These are phyloP conservation scores for Geotrupes spiniger DNA, from an alignment of 2,888 invertebrate genomes.

Conservation along the genomic window DNA sequence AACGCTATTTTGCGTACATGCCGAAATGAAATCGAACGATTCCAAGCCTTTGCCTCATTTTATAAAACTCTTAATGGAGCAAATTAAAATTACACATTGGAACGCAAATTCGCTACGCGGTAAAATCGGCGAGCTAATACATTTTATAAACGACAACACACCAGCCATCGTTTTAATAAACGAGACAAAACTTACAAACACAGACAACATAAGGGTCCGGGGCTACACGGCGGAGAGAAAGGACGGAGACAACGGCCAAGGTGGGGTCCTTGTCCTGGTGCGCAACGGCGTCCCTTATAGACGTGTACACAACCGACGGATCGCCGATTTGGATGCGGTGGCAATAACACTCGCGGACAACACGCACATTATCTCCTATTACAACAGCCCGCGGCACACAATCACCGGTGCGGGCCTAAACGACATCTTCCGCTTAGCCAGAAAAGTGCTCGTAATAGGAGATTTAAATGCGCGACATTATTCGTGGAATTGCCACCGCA, in stretches of 20 bases:
- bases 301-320: not conserved
- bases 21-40: no score
- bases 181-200: conserved; percentile 17
- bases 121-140: conserved; percentile 16
- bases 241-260: not conserved
- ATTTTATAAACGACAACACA: conserved; percentile 18
- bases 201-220: conserved; percentile 7
- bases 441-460: no score
- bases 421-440: no score
- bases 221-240: conserved; percentile 10
- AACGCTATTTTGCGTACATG: no score
- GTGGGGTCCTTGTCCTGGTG: conserved; percentile 4
- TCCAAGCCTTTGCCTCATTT: conserved; percentile 1
- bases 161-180: conserved; percentile 21
- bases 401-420: conserved; percentile 14
- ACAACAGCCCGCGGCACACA: conserved; percentile 16
- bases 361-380: conserved; percentile 9
- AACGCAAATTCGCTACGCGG: conserved; percentile 21
- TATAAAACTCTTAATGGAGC: not conserved
- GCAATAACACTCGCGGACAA: conserved; percentile 17
- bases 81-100: conserved; percentile 7
- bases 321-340: conserved; percentile 12
- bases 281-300: conserved; percentile 4
- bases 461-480: no score
- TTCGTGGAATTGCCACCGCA: conserved; percentile 21